Evolutionary conservation across 1,140 invertebrate species (phyloP).

Genomic region (Temnothorax longispinosus): DNA sequence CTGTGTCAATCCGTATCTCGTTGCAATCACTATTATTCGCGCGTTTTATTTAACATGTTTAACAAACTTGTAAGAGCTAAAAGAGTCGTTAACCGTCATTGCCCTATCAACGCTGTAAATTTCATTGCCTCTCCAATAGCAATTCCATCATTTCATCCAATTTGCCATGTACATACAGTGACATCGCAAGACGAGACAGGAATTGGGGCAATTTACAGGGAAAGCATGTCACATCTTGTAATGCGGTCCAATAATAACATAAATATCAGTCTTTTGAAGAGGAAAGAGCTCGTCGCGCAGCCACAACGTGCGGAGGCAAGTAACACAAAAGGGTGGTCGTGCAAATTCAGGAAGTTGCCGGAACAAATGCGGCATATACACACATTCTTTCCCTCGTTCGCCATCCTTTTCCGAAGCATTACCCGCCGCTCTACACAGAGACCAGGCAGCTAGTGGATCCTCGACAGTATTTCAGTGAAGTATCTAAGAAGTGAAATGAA

Average conservation of each 20-base stretch:
- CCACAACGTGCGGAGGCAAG: slow-evolving; percentile 27
- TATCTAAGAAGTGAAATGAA: slow-evolving; percentile 81
- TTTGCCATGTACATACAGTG: background rate
- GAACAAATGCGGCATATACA: slow-evolving; percentile 66
- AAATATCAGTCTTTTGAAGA: slow-evolving; percentile 67
- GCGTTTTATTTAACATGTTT: slow-evolving; percentile 9
- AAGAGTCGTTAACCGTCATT: background rate
- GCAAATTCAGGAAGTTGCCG: slow-evolving; percentile 71
- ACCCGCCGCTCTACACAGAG: slow-evolving; percentile 40
- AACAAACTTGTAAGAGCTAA: background rate
- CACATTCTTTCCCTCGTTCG: slow-evolving; percentile 17
- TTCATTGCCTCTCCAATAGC: background rate
- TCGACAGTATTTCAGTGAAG: slow-evolving; percentile 78
- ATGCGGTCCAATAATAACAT: slow-evolving; percentile 68
- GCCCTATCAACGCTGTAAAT: background rate
- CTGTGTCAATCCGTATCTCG: slow-evolving; percentile 27
- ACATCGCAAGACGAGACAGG: background rate
- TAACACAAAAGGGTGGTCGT: slow-evolving; percentile 50
- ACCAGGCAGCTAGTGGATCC: slow-evolving; percentile 71
- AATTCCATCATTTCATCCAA: background rate
- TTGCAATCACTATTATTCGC: slow-evolving; percentile 11
- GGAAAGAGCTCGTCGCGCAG: slow-evolving; percentile 48
- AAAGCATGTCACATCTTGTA: slow-evolving; percentile 23
- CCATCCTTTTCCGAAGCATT: slow-evolving; percentile 51
- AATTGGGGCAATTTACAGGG: background rate